These are phyloP conservation scores for Drosophila simulans DNA, from an alignment of 1,140 invertebrate genomes.

Conservation along the genomic window DNA sequence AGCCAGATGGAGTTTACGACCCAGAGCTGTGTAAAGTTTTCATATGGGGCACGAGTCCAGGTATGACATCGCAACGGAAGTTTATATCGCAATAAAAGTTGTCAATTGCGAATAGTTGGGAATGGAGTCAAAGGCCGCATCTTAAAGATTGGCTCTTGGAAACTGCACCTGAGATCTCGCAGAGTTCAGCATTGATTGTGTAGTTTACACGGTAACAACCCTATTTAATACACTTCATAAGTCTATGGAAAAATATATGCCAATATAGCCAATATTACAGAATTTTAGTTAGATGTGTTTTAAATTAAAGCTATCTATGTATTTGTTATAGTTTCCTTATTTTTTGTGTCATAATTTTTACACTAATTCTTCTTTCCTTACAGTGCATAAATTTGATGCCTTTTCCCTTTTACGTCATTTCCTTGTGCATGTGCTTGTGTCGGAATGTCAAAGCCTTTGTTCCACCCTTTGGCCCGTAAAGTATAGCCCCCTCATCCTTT, in stretches of 20 bases:
- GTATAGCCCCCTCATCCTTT: neutral
- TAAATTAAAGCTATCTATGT: too few species aligned
- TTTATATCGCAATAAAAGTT: constrained; percentile 44
- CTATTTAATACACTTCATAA: too few species aligned
- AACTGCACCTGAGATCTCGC: constrained; percentile 31
- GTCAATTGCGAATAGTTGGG: constrained; percentile 25
- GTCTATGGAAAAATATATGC: too few species aligned
- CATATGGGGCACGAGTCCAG: neutral
- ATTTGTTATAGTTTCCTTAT: neutral
- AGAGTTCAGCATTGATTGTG: constrained; percentile 1
- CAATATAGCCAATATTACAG: too few species aligned
- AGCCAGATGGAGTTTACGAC: constrained; percentile 46
- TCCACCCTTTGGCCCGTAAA: neutral
- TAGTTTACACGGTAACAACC: too few species aligned
- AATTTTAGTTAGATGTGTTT: too few species aligned
- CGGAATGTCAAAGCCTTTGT: constrained; percentile 57
- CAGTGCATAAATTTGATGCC: constrained; percentile 58
- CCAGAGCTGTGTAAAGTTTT: constrained; percentile 14
- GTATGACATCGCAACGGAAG: constrained; percentile 8
- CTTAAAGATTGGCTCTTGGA: constrained; percentile 6
- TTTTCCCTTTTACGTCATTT: constrained; percentile 51
- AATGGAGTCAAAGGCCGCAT: constrained; percentile 10
- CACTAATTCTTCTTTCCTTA: constrained; percentile 58
- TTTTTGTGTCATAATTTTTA: neutral
- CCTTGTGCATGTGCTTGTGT: constrained; percentile 15